Percentiles rank a stretch among this genome's conserved stretches.
Conservation (phyloP, 2,113 vertebrate species). For the Hucho hucho region DNA sequence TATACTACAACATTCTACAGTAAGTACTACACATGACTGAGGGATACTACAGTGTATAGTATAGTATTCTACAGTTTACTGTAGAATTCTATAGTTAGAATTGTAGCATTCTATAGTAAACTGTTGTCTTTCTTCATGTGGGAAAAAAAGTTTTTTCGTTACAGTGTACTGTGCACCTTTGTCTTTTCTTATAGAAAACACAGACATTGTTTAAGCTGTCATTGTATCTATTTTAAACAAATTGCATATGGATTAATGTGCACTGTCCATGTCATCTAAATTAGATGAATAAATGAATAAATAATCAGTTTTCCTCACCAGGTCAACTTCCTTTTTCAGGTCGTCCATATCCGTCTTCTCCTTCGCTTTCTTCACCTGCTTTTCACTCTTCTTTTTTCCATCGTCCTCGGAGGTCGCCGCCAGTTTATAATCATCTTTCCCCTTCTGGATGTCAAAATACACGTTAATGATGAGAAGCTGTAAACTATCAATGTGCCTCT, state of each 20-base stretch:
- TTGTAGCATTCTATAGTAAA: no score
- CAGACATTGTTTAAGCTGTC: neutral
- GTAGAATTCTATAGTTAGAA: no score
- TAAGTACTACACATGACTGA: no score
- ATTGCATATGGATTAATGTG: neutral
- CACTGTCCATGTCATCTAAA: neutral
- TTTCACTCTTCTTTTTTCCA: constrained; percentile 71
- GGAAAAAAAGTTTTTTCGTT: no score
- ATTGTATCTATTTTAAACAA: neutral
- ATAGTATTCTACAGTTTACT: no score
- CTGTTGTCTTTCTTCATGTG: no score
- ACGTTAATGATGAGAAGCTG: neutral
- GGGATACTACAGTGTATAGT: no score
- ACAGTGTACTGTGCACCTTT: neutral
- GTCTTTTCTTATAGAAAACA: neutral
- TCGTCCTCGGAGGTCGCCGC: constrained; percentile 88
- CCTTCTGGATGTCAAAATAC: constrained; percentile 56
- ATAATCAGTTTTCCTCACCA: constrained; percentile 77
- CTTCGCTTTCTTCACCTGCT: constrained; percentile 69
- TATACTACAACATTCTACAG: no score
- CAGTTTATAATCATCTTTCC: constrained; percentile 88
- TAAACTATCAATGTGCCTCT: constrained; percentile 11
- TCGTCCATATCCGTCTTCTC: constrained; percentile 93
- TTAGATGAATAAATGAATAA: neutral
- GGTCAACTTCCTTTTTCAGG: constrained; percentile 90